These are phyloP conservation scores for Neogobius melanostomus DNA, from an alignment of 2,113 vertebrate species.

Conservation along the genomic window DNA sequence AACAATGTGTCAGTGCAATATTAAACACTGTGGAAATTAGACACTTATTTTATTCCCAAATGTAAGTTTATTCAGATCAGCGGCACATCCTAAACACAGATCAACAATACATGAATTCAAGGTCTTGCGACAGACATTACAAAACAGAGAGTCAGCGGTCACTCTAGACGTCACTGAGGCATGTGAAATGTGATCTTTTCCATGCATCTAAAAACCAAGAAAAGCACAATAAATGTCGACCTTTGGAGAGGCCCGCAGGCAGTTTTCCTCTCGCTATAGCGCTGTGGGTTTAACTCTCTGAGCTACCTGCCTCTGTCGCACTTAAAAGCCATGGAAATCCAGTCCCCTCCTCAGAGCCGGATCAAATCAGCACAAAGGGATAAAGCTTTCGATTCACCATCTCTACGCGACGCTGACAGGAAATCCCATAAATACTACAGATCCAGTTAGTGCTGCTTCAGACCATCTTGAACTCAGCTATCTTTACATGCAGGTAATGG, in stretches of 20 bases:
- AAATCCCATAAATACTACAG: slow-evolving; percentile 20
- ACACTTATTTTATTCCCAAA: too few relatives aligned
- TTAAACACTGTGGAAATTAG: too few relatives aligned
- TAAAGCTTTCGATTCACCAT: slow-evolving; percentile 45
- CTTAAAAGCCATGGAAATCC: slow-evolving; percentile 59
- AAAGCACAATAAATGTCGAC: not conserved
- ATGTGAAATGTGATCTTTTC: not conserved
- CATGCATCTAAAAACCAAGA: not conserved
- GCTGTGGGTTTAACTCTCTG: slow-evolving; percentile 39
- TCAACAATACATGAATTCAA: too few relatives aligned
- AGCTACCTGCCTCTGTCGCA: slow-evolving; percentile 39
- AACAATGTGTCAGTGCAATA: too few relatives aligned
- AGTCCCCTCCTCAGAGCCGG: slow-evolving; percentile 63
- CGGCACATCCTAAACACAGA: too few relatives aligned
- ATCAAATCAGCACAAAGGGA: slow-evolving; percentile 56
- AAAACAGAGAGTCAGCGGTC: not conserved
- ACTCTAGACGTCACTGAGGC: not conserved
- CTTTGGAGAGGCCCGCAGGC: not conserved
- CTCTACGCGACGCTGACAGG: slow-evolving; percentile 42
- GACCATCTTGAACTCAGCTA: not conserved
- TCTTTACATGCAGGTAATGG: not conserved
- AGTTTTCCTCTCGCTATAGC: slow-evolving; percentile 14
- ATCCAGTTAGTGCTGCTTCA: slow-evolving; percentile 12
- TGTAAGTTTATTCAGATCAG: too few relatives aligned
- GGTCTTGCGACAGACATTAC: not conserved